Evolutionary conservation across 2,888 invertebrate species (phyloP).

Genomic region (Holacanthella duospinosa): DNA sequence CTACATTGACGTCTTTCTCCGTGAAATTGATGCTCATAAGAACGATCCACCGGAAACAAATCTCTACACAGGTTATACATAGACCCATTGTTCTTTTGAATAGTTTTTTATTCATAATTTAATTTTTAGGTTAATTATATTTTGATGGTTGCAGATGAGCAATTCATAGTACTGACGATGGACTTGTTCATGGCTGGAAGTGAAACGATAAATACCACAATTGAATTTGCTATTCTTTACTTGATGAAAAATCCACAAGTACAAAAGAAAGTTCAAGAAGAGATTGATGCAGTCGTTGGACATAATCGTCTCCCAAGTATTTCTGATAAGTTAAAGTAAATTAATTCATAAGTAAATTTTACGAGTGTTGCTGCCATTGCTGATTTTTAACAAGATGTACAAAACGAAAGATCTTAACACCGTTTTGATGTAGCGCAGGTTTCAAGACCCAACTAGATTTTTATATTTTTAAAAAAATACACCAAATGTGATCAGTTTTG

Average conservation of each 20-base stretch:
- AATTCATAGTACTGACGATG: conserved; percentile 28
- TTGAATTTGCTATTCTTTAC: conserved; percentile 12
- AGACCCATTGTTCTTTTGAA: too few species aligned
- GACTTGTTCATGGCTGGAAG: conserved; percentile 30
- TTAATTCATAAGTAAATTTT: neutral
- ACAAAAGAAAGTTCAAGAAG: conserved; percentile 9
- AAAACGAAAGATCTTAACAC: too few species aligned
- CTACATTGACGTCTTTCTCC: conserved; percentile 29
- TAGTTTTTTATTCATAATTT: too few species aligned
- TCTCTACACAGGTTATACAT: conserved; percentile 1
- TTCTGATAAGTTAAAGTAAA: neutral
- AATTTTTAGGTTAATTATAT: too few species aligned
- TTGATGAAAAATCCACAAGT: conserved; percentile 12
- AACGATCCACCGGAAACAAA: conserved; percentile 9
- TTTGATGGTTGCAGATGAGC: too few species aligned
- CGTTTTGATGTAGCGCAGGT: too few species aligned
- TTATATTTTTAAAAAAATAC: too few species aligned
- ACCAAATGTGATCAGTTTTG: too few species aligned
- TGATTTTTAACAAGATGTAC: too few species aligned
- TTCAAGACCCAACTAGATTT: too few species aligned
- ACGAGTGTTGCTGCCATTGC: too few species aligned
- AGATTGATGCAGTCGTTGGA: conserved; percentile 16
- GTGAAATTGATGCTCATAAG: conserved; percentile 28
- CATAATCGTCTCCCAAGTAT: neutral
- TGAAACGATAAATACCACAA: conserved; percentile 10